These are phyloP conservation scores for Epinotia bilunana DNA, from an alignment of 2,888 invertebrate species.

Conservation along the genomic window DNA sequence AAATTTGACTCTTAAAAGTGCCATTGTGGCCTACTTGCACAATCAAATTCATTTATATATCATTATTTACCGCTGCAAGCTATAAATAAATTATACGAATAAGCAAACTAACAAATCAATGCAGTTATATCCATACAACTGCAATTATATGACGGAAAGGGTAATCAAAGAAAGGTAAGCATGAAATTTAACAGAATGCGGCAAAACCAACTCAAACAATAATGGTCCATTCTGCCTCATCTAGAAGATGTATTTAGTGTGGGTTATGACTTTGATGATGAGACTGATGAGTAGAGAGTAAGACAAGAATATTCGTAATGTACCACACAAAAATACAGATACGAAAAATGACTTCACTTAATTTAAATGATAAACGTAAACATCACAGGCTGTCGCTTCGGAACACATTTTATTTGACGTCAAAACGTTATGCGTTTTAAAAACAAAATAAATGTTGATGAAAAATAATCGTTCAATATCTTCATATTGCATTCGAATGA, in stretches of 20 bases:
- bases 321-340: constrained; percentile 12
- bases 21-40: too few species aligned
- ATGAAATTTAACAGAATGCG: background rate
- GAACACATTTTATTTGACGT: constrained; percentile 42
- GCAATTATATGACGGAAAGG: background rate
- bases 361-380: constrained; percentile 42
- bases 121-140: too few species aligned
- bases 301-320: background rate
- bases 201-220: background rate
- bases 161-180: background rate
- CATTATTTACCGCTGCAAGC: too few species aligned
- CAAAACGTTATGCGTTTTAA: constrained; percentile 44
- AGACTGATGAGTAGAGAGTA: background rate
- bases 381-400: constrained; percentile 37
- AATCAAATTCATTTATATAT: too few species aligned
- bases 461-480: constrained; percentile 81
- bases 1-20: too few species aligned
- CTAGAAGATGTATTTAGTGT: background rate
- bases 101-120: too few species aligned
- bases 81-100: too few species aligned
- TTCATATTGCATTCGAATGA: constrained; percentile 76
- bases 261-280: background rate
- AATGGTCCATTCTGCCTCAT: background rate
- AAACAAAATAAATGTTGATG: constrained; percentile 52
- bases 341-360: constrained; percentile 31